These are phyloP conservation scores for Stenurella melanura DNA, from an alignment of 2,888 invertebrate genomes.

Conservation along the genomic window DNA sequence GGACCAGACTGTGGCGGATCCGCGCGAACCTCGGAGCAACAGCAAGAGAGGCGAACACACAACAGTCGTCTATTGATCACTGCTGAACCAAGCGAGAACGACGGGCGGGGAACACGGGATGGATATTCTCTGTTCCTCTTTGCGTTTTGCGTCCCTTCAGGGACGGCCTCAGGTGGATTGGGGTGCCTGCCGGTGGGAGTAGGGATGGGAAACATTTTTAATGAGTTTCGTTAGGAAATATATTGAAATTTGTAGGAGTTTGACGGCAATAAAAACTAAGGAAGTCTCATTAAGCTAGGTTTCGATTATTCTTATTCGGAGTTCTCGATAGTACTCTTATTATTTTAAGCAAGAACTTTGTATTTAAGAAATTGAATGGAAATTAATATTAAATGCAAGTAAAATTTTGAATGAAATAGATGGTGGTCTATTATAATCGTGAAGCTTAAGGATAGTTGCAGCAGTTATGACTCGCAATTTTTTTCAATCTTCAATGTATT, in stretches of 20 bases:
- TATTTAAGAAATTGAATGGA: too few species aligned
- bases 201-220: constrained; percentile 13
- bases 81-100: constrained; percentile 34
- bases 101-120: constrained; percentile 38
- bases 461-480: too few species aligned
- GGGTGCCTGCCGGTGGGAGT: constrained; percentile 11
- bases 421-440: too few species aligned
- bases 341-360: not conserved
- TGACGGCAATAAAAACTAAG: constrained; percentile 8
- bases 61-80: constrained; percentile 46
- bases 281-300: not conserved
- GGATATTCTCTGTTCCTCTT: constrained; percentile 39
- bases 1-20: constrained; percentile 35
- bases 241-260: constrained; percentile 21
- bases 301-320: not conserved
- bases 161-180: constrained; percentile 24
- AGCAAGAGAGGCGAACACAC: constrained; percentile 27
- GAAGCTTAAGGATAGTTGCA: too few species aligned
- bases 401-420: too few species aligned
- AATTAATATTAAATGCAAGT: too few species aligned
- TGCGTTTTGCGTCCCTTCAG: constrained; percentile 26
- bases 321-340: not conserved
- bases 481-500: too few species aligned
- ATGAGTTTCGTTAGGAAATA: constrained; percentile 22
- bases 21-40: constrained; percentile 12